Conservation (phyloP, 2,113 vertebrate species). For the Zootoca vivipara region DNA sequence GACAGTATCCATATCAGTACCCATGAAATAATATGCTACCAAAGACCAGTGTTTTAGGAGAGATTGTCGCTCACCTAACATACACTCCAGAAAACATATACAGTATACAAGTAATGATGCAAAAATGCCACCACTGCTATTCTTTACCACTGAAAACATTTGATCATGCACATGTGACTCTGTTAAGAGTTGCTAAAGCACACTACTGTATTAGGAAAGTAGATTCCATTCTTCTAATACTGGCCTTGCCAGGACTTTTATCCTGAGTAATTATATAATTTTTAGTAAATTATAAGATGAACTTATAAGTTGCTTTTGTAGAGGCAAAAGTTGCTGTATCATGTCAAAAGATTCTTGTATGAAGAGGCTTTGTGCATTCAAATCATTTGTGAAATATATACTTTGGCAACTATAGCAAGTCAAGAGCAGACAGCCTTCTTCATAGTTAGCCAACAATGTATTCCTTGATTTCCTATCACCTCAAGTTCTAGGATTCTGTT, state of each 20-base stretch:
- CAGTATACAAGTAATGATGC: too few species aligned
- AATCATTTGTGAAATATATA: neutral
- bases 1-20: too few species aligned
- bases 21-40: too few species aligned
- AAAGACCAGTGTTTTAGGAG: too few species aligned
- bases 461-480: neutral
- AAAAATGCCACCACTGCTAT: too few species aligned
- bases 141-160: too few species aligned
- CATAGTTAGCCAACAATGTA: neutral
- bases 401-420: neutral
- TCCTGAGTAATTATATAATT: neutral
- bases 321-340: neutral
- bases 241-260: neutral
- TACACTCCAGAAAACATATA: too few species aligned
- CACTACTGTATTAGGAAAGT: neutral
- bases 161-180: neutral
- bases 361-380: neutral
- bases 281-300: neutral
- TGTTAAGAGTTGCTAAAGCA: neutral
- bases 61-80: too few species aligned
- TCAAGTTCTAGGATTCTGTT: neutral
- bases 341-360: neutral
- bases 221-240: neutral
- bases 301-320: neutral
- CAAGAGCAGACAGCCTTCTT: neutral